phyloP scores from a whole-genome alignment of 2,113 vertebrate genomes.

The Oreocharis arfaki region DNA sequence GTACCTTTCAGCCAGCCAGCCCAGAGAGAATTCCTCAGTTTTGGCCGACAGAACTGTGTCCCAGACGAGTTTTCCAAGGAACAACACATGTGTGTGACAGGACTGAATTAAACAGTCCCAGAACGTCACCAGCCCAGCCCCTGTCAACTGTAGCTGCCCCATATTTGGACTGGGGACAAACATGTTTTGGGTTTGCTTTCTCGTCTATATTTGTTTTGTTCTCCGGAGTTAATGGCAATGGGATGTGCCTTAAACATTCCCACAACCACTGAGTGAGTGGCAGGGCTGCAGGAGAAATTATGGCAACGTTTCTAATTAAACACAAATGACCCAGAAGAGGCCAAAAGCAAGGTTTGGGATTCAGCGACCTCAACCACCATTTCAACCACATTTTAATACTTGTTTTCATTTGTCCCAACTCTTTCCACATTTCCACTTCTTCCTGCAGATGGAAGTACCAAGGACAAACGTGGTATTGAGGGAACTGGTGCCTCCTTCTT shows the following conservation, averaged over 20 bases:
- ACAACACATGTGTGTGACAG: not conserved
- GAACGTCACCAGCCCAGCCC: not conserved
- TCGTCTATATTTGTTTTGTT: not conserved
- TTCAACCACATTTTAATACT: constrained; percentile 6
- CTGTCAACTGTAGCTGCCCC: not conserved
- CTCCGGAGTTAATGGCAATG: not conserved
- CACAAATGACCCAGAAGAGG: not conserved
- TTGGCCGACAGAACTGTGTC: not conserved
- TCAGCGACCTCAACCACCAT: not conserved
- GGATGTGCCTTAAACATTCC: not conserved
- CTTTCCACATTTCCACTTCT: not conserved
- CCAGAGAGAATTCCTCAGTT: not conserved
- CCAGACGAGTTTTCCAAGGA: not conserved
- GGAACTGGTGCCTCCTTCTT: not conserved
- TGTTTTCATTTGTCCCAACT: not conserved
- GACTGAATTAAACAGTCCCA: not conserved
- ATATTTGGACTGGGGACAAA: not conserved
- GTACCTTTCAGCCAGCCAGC: not conserved
- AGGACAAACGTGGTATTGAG: not conserved
- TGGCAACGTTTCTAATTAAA: not conserved
- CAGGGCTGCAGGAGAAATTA: not conserved
- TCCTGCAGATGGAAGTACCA: not conserved
- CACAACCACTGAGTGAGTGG: not conserved
- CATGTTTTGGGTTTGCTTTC: not conserved
- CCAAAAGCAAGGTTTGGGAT: not conserved